Evolutionary conservation across 2,888 invertebrate genomes (phyloP).

Genomic region (Caenorhabditis sinica): DNA sequence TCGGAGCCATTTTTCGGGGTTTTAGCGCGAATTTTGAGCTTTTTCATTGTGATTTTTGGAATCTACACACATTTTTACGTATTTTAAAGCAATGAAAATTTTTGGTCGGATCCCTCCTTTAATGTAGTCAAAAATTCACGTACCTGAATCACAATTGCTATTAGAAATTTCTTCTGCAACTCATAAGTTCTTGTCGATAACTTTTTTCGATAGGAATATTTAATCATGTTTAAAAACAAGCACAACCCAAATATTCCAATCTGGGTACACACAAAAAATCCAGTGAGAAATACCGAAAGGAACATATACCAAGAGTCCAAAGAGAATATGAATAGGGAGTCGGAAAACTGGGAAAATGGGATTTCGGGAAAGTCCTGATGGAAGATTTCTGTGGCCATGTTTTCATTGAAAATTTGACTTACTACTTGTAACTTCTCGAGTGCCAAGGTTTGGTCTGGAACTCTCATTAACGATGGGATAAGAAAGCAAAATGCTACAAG

Average conservation of each 20-base stretch:
- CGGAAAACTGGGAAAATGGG: not conserved
- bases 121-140: no score
- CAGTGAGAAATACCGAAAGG: not conserved
- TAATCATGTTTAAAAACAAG: not conserved
- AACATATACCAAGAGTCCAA: not conserved
- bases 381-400: not conserved
- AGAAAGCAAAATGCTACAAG: not conserved
- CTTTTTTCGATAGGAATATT: not conserved
- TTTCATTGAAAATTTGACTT: not conserved
- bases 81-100: no score
- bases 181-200: not conserved
- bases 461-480: not conserved
- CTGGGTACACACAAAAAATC: not conserved
- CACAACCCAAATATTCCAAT: not conserved
- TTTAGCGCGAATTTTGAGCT: no score
- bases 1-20: no score
- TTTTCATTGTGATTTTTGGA: no score
- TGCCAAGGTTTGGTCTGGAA: not conserved
- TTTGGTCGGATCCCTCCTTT: no score
- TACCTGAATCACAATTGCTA: constrained; percentile 20
- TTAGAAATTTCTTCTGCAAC: constrained; percentile 10
- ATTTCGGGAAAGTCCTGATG: not conserved
- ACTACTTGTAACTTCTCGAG: not conserved
- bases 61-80: no score
- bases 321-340: not conserved